Evolutionary conservation across 2,888 invertebrate genomes (phyloP), one percentile per base, ranked within the genome.

Genomic region (Folsomia manolachei): DNA sequence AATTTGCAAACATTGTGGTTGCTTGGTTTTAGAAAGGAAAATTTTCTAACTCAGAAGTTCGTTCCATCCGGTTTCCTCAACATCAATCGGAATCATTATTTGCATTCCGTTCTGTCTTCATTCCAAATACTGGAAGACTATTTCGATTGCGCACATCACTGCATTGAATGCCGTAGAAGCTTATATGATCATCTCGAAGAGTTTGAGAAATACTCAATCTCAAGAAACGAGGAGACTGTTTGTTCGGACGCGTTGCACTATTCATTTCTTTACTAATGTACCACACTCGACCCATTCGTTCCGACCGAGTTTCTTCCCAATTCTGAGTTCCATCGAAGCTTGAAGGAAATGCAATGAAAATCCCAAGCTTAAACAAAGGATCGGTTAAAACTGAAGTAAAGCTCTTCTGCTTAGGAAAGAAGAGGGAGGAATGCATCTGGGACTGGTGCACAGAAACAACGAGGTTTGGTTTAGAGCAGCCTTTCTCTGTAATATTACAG

Each of bases 1-100:
- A 56, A 56, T 56, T 56, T 56, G 56, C 56, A 56, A 56, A 56
- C 56, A 56, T 39, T 4, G 39, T 39, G 39, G 39, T 39, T 39
- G 39, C n/a, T n/a, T n/a, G n/a, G n/a, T 39, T 39, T 9, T 39
- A 39, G n/a, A 56, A 14, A 56, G 21, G 21, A 56, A 11, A 9
- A 9, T 51, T 51, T 51, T 51, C 51, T 51, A 9, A 51, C 51
- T 51, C 51, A 9, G 51, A 11, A n/a, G n/a, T n/a, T n/a, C n/a
- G n/a, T n/a, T n/a, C n/a, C n/a, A n/a, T n/a, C n/a, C n/a, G n/a
- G n/a, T n/a, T n/a, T n/a, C n/a, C n/a, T n/a, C n/a, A n/a, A n/a
- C n/a, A n/a, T n/a, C n/a, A n/a, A n/a, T n/a, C n/a, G n/a, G n/a
- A n/a, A n/a, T n/a, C n/a, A n/a, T n/a, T n/a, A n/a, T n/a, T n/a